Conservation (phyloP, 92 coral and sea anemone genomes). For the Zoanthus gigantus region DNA sequence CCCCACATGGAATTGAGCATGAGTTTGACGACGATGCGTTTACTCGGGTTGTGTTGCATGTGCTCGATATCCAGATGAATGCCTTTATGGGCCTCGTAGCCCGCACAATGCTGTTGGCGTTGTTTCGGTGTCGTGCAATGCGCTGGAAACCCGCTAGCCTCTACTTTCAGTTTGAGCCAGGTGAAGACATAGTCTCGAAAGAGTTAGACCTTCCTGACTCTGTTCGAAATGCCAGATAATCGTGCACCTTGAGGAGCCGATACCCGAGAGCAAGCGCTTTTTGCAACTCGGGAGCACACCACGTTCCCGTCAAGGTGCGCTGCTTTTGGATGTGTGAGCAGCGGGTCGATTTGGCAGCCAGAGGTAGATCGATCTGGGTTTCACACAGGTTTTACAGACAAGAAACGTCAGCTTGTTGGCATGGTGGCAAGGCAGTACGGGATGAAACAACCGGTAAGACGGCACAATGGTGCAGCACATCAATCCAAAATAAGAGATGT, state of each 20-base stretch:
- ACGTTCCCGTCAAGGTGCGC: constrained; percentile 27
- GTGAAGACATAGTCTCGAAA: constrained; percentile 46
- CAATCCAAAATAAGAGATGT: constrained; percentile 23
- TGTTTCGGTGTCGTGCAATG: neutral
- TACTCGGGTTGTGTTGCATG: too few relatives aligned
- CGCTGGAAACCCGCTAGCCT: constrained; percentile 31
- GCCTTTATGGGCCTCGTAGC: neutral
- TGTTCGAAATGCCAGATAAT: constrained; percentile 41
- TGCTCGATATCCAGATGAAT: neutral
- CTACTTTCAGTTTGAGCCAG: constrained; percentile 49
- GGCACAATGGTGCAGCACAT: neutral
- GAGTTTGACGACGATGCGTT: too few relatives aligned
- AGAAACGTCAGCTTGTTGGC: neutral
- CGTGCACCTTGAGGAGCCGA: constrained; percentile 12
- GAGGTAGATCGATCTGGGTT: neutral
- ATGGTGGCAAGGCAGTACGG: neutral
- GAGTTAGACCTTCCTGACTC: neutral
- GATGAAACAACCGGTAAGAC: neutral
- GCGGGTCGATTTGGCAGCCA: neutral
- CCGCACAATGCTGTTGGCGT: neutral
- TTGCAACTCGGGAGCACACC: too few relatives aligned
- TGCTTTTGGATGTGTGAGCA: constrained; percentile 26
- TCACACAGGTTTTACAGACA: neutral
- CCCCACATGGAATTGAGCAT: too few relatives aligned
- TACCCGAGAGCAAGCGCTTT: constrained; percentile 7